Conservation (phyloP, 2,888 invertebrate species). For the Zonitis immaculata region DNA sequence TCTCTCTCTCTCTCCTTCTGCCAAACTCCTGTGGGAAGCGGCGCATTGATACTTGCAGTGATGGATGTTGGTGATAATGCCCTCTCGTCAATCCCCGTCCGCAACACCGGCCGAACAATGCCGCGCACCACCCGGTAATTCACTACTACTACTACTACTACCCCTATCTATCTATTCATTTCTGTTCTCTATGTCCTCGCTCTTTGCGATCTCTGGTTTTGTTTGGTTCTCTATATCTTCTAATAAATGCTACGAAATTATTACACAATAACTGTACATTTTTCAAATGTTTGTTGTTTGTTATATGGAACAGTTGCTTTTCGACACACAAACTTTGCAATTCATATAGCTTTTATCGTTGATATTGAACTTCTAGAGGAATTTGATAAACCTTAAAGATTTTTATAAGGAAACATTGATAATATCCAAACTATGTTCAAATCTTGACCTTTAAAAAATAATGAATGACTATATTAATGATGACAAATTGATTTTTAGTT, state of each 20-base stretch:
- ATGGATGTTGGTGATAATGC: slow-evolving; percentile 54
- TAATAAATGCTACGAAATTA: slow-evolving; percentile 44
- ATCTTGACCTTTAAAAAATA: no score
- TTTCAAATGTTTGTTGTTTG: slow-evolving; percentile 29
- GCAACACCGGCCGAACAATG: slow-evolving; percentile 55
- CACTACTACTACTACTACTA: slow-evolving; percentile 47
- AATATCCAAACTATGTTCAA: no score
- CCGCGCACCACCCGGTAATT: slow-evolving; percentile 47
- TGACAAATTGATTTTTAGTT: no score
- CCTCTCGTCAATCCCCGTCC: slow-evolving; percentile 53
- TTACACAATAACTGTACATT: slow-evolving; percentile 42
- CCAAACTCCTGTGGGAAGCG: slow-evolving; percentile 50
- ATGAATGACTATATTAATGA: no score
- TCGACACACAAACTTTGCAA: no score
- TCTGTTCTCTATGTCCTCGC: slow-evolving; percentile 24
- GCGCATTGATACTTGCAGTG: slow-evolving; percentile 51
- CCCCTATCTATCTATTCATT: slow-evolving; percentile 49
- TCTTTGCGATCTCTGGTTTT: slow-evolving; percentile 28
- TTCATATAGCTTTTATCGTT: no score
- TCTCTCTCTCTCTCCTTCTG: no score
- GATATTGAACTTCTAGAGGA: no score
- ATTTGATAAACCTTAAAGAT: no score
- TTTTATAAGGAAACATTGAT: no score
- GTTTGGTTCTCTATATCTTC: slow-evolving; percentile 38
- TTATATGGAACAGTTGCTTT: not conserved